Conservation (phyloP, 2,888 invertebrate species). For the Amphipoea oculea region DNA sequence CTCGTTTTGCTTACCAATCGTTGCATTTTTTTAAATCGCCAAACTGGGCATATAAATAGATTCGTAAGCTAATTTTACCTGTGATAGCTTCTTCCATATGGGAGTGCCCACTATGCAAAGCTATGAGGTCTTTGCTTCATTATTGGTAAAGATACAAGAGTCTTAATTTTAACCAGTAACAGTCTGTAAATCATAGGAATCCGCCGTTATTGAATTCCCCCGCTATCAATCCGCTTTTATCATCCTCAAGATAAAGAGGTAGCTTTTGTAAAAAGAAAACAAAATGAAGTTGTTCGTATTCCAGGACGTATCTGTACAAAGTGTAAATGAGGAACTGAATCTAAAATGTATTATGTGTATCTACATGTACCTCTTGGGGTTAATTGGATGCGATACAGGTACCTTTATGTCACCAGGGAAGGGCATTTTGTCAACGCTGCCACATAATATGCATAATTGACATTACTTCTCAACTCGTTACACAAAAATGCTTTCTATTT, state of each 20-base stretch:
- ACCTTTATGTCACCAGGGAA: background rate
- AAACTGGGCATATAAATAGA: too few relatives aligned
- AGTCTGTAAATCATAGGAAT: too few relatives aligned
- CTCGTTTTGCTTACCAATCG: too few relatives aligned
- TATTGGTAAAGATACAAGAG: too few relatives aligned
- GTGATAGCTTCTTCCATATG: too few relatives aligned
- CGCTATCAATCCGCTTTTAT: constrained; percentile 41
- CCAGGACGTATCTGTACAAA: background rate
- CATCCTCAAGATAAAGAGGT: constrained; percentile 52
- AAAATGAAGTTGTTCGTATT: too few relatives aligned
- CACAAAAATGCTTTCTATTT: constrained; percentile 22
- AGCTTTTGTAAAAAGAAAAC: constrained; percentile 7
- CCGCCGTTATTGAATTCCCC: constrained; percentile 37
- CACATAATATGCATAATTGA: constrained; percentile 7
- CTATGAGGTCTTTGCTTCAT: too few relatives aligned
- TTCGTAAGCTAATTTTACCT: too few relatives aligned
- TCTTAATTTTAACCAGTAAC: too few relatives aligned
- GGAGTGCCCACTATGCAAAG: too few relatives aligned
- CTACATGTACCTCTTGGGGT: background rate
- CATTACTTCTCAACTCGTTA: constrained; percentile 7
- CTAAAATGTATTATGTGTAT: background rate
- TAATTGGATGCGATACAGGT: background rate
- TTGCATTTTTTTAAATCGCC: too few relatives aligned
- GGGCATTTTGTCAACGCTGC: background rate
- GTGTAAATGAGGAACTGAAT: background rate